Conservation (phyloP, 2,888 invertebrate species). For the Euclidia mi region DNA sequence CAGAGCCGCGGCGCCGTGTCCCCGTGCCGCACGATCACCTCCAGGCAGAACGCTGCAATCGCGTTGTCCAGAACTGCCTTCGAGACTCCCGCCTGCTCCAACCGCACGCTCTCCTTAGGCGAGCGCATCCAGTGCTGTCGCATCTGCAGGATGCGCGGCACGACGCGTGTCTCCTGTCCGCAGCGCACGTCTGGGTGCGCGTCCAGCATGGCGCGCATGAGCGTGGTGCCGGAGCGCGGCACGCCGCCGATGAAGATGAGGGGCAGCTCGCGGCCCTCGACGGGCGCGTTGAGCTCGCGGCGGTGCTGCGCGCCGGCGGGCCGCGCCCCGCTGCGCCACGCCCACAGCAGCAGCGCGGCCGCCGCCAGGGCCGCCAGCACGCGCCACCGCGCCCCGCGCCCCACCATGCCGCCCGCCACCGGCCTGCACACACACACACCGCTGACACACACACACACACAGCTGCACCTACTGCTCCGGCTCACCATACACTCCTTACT, state of each 20-base stretch:
- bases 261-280: slow-evolving; percentile 96
- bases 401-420: slow-evolving; percentile 50
- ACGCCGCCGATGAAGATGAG: slow-evolving; percentile 99
- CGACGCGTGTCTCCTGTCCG: slow-evolving; percentile 99
- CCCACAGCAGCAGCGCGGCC: slow-evolving; percentile 61
- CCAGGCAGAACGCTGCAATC: slow-evolving; percentile 98
- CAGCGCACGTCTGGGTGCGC: slow-evolving; percentile 99
- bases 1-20: slow-evolving; percentile 98
- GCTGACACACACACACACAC: slow-evolving; percentile 11
- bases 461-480: not conserved
- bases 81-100: slow-evolving; percentile 98
- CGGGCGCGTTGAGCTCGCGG: slow-evolving; percentile 57
- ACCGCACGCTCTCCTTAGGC: slow-evolving; percentile 96
- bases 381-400: slow-evolving; percentile 62
- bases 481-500: too few relatives aligned
- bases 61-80: slow-evolving; percentile 98
- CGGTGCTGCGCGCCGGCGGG: slow-evolving; percentile 49
- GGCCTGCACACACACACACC: slow-evolving; percentile 23
- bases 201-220: slow-evolving; percentile 99
- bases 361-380: slow-evolving; percentile 61
- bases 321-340: slow-evolving; percentile 62
- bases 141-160: slow-evolving; percentile 98
- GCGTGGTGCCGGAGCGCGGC: slow-evolving; percentile 98
- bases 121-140: slow-evolving; percentile 98
- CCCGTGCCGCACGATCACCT: slow-evolving; percentile 98